Evolutionary conservation across 2,888 invertebrate genomes (phyloP), one percentile per base, ranked within the genome.

Genomic region (Thalpophila matura): DNA sequence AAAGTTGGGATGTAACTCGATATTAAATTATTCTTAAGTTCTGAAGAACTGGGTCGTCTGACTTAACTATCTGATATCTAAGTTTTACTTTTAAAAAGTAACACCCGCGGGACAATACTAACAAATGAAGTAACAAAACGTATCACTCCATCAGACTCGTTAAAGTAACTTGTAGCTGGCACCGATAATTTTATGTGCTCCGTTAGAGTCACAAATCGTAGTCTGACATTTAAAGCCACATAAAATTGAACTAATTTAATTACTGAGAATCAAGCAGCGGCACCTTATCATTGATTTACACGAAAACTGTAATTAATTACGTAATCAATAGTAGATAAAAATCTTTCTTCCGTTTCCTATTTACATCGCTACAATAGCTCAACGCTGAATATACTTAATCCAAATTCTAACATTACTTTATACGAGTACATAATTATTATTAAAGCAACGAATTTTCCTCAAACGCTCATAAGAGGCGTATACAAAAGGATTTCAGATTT

Each of bases 1-100:
- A 50, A 80, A 74, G 51, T 74, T 75, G 20, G 51, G 60, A 60
- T 62, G 67, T 71, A 67, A 74, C 66, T 66, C 43, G 35, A 75
- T 77, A 68, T 64, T 77, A 45, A 63, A 71, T 55, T 66, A 54
- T 57, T 61, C 46, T 55, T 46, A 59, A 65, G 45, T 66, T 56
- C 5, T 12, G 16, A 40, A 42, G 26, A 70, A 70, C 38, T 69
- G 35, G 70, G 55, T 74, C 72, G 35, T 16, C 38, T 27, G 47
- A 60, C 46, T 57, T 10, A 24, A 51, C 50, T 56, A 22, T 43
- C 37, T 51, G 50, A 50, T 59, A 20, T 45, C 14, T 22, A 27
- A 59, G 38, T 51, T 67, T 31, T 20, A 55, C 42, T 12, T 37
- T 51, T 42, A 16, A 37, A 10, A 46, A 40, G 10, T 16, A 18